Percentiles rank a stretch among this genome's conserved stretches.
These are phyloP conservation scores for Torymus texanus DNA, from an alignment of 2,888 invertebrate genomes.

Conservation along the genomic window DNA sequence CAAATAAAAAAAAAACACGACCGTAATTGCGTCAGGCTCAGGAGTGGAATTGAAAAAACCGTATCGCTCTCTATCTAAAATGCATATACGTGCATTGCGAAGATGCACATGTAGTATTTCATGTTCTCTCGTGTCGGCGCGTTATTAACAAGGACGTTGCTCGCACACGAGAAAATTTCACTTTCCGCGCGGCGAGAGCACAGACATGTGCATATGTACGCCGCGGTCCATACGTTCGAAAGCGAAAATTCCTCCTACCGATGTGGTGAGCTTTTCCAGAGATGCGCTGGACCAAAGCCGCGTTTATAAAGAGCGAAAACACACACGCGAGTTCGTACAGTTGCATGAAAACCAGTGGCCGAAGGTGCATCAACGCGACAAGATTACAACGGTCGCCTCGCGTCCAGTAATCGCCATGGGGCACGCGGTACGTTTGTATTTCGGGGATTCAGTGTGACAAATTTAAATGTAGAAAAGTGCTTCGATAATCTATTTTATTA, in stretches of 20 bases:
- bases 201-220: constrained; percentile 35
- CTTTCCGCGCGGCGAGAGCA: constrained; percentile 50
- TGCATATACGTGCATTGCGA: constrained; percentile 1
- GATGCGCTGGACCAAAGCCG: constrained; percentile 57
- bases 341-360: constrained; percentile 48
- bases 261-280: constrained; percentile 54
- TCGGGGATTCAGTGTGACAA: not conserved
- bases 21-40: constrained; percentile 9
- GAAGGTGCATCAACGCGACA: not conserved
- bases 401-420: constrained; percentile 61
- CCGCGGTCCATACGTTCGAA: constrained; percentile 40
- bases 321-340: constrained; percentile 60
- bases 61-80: not conserved
- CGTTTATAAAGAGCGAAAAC: constrained; percentile 66
- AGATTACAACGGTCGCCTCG: not conserved
- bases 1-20: not conserved
- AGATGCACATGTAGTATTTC: constrained; percentile 9
- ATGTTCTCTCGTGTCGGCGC: not conserved
- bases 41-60: not conserved
- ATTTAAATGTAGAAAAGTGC: no score
- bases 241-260: constrained; percentile 46
- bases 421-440: constrained; percentile 64
- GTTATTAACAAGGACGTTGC: constrained; percentile 16
- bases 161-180: constrained; percentile 54
- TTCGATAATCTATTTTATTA: no score